Base-by-base conservation (phyloP, 2,113 vertebrate genomes). In the Ophiodon elongatus region DNA sequence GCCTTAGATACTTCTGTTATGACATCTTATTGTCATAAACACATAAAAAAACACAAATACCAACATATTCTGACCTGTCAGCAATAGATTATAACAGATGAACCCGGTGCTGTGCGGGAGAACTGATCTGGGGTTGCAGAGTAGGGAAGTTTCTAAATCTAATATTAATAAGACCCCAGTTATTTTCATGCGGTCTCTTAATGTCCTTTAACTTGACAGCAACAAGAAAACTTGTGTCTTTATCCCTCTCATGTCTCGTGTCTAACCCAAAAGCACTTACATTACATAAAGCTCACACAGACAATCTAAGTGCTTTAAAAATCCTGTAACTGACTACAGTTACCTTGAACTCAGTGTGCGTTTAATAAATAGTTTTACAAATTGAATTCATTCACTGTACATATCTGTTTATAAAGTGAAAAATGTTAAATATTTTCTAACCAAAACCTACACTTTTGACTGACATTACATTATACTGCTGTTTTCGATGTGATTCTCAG, bases 401-500 rank as follows among this genome's bases (percentile, higher is more conserved):
- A 50, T 21, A 37, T 72, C 27, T 37, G 13, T 33, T 9, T 2
- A 54, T 8, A 56, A 73, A 23, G 33, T 29, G 8, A 5, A 31
- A 72, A 54, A 4, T 6, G 2, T 57, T 17, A 3, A 54, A n/a
- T 69, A 15, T 56, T 70, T 79, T 63, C 39, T 2, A 47, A 62
- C 23, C 41, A 73, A 63, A 57, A 57, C 10, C 62, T 27, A 8
- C 70, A 45, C 19, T 59, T 80, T 73, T 75, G 45, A 77, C 39
- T 90, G 73, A 73, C 69, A 59, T 66, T 41, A 29, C 35, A 82
- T 74, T 65, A 45, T 43, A 33, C 33, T 54, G 37, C 62, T 68
- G 29, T 60, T 80, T 90, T 47, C 9, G n/a, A 73, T 83, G 21
- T 2, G 52, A 31, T 85, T 76, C 64, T 72, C 35, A 57, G 43